Evolutionary conservation across 1,140 invertebrate species (phyloP).

Genomic region (Caenorhabditis inopinata): DNA sequence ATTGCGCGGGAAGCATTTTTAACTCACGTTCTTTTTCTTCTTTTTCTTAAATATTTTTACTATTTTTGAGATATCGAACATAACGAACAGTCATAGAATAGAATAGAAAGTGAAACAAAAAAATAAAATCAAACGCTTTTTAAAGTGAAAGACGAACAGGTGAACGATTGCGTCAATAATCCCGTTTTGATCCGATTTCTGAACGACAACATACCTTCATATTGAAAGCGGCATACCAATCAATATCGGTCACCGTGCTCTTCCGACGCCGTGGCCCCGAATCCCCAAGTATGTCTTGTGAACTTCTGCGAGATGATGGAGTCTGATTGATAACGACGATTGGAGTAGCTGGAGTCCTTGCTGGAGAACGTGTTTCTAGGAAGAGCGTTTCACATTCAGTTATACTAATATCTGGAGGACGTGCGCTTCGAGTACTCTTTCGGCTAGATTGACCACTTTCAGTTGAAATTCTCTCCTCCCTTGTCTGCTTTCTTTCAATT

Average conservation of each 20-base stretch:
- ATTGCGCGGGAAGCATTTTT: background rate
- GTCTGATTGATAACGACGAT: slow-evolving; percentile 20
- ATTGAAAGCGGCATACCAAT: slow-evolving; percentile 29
- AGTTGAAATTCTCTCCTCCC: background rate
- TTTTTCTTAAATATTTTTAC: slow-evolving; percentile 11
- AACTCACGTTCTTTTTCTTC: slow-evolving; percentile 16
- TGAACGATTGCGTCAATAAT: slow-evolving; percentile 27
- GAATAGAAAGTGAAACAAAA: no score
- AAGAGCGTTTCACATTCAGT: slow-evolving; percentile 1
- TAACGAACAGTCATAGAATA: background rate
- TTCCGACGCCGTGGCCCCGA: background rate
- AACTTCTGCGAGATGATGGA: slow-evolving; percentile 9
- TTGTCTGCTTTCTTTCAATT: slow-evolving; percentile 19
- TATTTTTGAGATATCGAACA: slow-evolving; percentile 22
- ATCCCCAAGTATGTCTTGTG: background rate
- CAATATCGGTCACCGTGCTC: slow-evolving; percentile 19
- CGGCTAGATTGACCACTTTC: slow-evolving; percentile 20
- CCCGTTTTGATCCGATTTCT: background rate
- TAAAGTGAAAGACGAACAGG: background rate
- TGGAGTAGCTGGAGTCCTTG: slow-evolving; percentile 21
- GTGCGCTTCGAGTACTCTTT: background rate
- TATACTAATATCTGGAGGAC: slow-evolving; percentile 6
- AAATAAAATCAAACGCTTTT: background rate
- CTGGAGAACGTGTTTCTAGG: slow-evolving; percentile 6
- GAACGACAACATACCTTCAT: background rate